Base-by-base conservation (phyloP, 2,797 vertebrate genomes). In the Acanthiza pusilla region DNA sequence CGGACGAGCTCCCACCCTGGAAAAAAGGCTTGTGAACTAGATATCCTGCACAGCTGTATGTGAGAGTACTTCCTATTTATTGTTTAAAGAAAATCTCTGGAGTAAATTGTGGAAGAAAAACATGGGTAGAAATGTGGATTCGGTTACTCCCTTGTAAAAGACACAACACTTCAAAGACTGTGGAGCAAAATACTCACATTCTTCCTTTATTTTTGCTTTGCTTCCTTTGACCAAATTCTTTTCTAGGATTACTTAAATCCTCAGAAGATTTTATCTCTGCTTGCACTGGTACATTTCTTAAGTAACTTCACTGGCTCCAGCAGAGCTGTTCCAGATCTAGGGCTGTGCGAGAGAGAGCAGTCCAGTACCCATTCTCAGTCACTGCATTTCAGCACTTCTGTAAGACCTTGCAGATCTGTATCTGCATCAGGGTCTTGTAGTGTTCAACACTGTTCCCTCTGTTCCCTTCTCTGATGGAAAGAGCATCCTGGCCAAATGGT, bases 1-100 rank as follows among this genome's bases (percentile, higher is more conserved):
- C 1, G 5, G 60, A 74, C 11, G 1, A 54, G 84, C 55, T 93
- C 95, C 86, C 96, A 78, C 96, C 93, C 96, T 98, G 97, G 97
- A 97, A 97, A 97, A 97, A 92, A 43, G 70, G 80, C 29, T 76
- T 91, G 73, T 94, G 96, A 96, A 78, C 86, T 94, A 95, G 94
- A 97, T 94, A 97, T 98, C 97, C 98, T 97, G 97, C 88, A 85
- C 97, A 97, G 97, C 97, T 97, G 97, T 88, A 88, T 74, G 79
- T 53, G 75, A 83, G 71, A 93, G 66, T 95, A 66, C 91, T 97
- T 98, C 97, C 97, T 97, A 95, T 96, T 81, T 68, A 96, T 96
- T 97, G 97, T 97, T 87, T 86, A 55, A 94, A 89, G 94, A 96
- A 95, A 96, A 95, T 91, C 95, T 95, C 89, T 68, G 79, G 91